phyloP scores from a whole-genome alignment of 2,797 vertebrate genomes.

The Loriculus beryllinus region DNA sequence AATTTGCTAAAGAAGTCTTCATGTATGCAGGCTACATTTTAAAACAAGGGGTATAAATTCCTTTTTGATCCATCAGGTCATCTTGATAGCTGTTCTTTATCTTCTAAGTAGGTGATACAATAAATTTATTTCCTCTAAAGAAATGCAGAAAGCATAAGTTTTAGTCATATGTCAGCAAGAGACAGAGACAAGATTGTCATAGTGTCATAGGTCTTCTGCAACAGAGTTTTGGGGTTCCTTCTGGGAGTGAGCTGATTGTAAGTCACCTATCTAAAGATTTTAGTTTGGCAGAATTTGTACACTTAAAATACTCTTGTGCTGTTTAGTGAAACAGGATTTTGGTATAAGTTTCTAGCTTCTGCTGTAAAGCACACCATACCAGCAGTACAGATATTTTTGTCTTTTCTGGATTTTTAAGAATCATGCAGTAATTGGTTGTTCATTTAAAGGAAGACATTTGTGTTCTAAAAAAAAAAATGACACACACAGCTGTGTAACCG shows the following conservation, averaged over 20 bases:
- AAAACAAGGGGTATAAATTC: background rate
- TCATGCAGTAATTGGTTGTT: background rate
- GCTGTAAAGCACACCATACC: background rate
- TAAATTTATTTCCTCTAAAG: background rate
- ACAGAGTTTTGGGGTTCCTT: background rate
- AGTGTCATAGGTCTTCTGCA: background rate
- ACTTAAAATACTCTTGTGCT: background rate
- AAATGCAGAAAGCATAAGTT: background rate
- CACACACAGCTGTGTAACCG: background rate
- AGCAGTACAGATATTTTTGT: background rate
- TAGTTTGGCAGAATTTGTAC: background rate
- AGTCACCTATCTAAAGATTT: background rate
- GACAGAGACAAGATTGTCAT: background rate
- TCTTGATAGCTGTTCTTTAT: background rate
- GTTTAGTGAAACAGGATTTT: background rate
- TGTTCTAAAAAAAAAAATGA: conserved; percentile 31
- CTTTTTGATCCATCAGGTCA: background rate
- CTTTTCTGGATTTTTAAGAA: background rate
- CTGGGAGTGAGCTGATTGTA: background rate
- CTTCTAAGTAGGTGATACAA: background rate
- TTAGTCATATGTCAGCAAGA: background rate
- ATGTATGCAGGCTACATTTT: background rate
- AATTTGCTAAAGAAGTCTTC: background rate
- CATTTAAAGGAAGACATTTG: conserved; percentile 28
- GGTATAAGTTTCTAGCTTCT: background rate